phyloP scores from a whole-genome alignment of 2,888 invertebrate species.

The Pterostichus madidus region DNA sequence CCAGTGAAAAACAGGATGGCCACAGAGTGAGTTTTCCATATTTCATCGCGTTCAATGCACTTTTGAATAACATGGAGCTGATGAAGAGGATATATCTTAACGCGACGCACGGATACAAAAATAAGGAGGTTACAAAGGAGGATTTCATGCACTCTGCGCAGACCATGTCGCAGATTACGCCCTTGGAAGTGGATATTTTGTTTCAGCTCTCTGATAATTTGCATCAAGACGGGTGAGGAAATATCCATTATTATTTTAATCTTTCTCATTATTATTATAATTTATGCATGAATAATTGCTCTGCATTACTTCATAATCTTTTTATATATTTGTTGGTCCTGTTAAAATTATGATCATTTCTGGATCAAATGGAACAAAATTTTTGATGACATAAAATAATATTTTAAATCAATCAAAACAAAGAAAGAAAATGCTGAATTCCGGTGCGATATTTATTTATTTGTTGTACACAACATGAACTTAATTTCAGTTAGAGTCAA shows the following conservation, averaged over 20 bases:
- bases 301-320: too few species aligned
- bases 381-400: too few species aligned
- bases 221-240: slow-evolving; percentile 90
- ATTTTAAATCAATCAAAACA: too few species aligned
- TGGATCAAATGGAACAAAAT: too few species aligned
- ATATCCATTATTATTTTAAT: not conserved
- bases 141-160: slow-evolving; percentile 98
- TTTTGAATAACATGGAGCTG: slow-evolving; percentile 98
- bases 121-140: slow-evolving; percentile 95
- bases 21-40: slow-evolving; percentile 97
- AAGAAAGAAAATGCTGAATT: too few species aligned
- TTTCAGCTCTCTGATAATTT: slow-evolving; percentile 94
- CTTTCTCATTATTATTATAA: not conserved
- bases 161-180: slow-evolving; percentile 98
- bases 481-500: too few species aligned
- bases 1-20: slow-evolving; percentile 84
- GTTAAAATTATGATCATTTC: too few species aligned
- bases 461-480: too few species aligned
- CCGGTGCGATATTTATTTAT: too few species aligned
- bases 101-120: slow-evolving; percentile 90
- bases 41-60: slow-evolving; percentile 98
- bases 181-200: slow-evolving; percentile 97
- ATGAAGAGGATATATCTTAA: slow-evolving; percentile 96
- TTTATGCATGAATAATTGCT: too few species aligned
- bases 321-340: too few species aligned